Evolutionary conservation across 2,113 vertebrate species (phyloP).

Genomic region (Catharus bicknelli): DNA sequence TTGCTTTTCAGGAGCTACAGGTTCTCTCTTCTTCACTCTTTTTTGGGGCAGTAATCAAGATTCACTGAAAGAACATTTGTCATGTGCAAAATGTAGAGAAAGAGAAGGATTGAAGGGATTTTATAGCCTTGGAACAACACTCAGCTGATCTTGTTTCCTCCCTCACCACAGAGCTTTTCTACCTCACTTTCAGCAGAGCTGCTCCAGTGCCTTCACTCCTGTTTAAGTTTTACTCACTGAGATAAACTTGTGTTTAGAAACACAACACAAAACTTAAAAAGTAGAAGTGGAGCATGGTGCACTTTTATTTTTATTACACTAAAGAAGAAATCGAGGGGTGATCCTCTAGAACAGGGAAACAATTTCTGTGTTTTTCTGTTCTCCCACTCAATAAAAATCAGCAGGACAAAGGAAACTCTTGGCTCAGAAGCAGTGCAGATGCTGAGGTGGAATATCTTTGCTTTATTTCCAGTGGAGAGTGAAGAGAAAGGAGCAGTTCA

Average conservation of each 20-base stretch:
- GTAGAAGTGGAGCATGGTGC: accelerated
- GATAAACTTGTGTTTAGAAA: neutral
- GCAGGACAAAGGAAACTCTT: neutral
- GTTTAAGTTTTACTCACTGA: neutral
- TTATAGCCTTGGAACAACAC: neutral
- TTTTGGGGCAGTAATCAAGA: neutral
- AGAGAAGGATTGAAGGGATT: neutral
- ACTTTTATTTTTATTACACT: neutral
- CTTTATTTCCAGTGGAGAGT: neutral
- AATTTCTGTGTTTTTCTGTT: neutral
- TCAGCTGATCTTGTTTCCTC: neutral
- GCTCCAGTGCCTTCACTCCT: neutral
- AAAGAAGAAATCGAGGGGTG: neutral
- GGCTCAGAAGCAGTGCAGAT: neutral
- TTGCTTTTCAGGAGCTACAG: neutral
- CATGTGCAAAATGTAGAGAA: neutral
- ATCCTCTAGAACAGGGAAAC: neutral
- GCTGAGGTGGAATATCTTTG: neutral
- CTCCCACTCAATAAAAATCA: neutral
- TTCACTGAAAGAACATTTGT: neutral
- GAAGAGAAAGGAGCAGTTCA: neutral
- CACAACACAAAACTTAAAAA: neutral
- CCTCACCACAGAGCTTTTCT: neutral
- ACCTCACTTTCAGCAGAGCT: neutral
- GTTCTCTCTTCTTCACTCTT: neutral